Evolutionary conservation across 1,140 invertebrate genomes (phyloP), one percentile per base, ranked within the genome.

Genomic region (Sesamia nonagrioides): DNA sequence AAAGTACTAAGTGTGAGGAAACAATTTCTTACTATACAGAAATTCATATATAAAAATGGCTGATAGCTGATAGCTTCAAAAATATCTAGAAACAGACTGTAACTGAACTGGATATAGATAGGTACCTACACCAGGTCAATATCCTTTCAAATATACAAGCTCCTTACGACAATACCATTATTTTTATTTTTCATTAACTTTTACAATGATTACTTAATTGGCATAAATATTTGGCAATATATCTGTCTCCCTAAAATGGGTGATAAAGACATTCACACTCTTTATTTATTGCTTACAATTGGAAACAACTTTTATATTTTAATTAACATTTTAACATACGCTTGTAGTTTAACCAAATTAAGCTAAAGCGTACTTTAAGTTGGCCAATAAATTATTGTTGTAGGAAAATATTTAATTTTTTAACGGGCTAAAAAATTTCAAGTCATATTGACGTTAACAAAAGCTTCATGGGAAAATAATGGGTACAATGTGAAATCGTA

Each of bases 231-330:
- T 37, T 58, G 58, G 56, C 42, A 75, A 75, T 35, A 58, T 63
- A 5, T 75, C 18, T 35, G 18, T 75, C 56, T 61, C 3, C 73
- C n/a, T 75, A 73, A 74, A 60, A 61, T 18, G 73, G 73, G 7
- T 50, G 56, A 75, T 61, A 75, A 61, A 75, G 73, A 75, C 73
- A 75, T 75, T 75, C 73, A 75, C 73, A 61, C 73, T 75, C 73
- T 75, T 75, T 75, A 75, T 75, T 63, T 75, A 75, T 75, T 75
- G 13, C 73, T 75, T 33, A 61, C 40, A 75, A 42, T 61, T 61
- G 42, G 27, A 48, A 63, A 75, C 73, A 61, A 75, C 73, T 75
- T 75, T 75, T 75, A 48, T 61, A 75, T 61, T 75, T 75, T 75
- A 75, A 75, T 75, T 75, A 75, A 75, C 73, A 48, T 61, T 75